Conservation (phyloP, 1,140 invertebrate species). For the Drosophila ercepeae region DNA sequence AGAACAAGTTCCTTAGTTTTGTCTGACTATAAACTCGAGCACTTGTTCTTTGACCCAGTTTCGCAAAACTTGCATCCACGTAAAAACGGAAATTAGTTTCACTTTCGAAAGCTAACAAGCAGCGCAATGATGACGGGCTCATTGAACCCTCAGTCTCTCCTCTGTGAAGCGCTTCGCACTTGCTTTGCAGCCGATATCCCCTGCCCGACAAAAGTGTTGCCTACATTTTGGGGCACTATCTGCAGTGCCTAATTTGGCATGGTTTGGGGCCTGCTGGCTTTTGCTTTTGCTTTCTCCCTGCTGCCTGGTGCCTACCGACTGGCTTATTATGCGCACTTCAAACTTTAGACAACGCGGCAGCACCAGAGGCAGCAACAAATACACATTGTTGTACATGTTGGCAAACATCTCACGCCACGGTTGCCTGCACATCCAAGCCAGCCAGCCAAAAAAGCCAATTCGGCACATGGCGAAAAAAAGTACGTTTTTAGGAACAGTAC, state of each 20-base stretch:
- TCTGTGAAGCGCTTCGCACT: constrained; percentile 3
- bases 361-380: constrained; percentile 13
- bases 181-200: constrained; percentile 1
- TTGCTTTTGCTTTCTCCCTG: background rate
- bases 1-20: constrained; percentile 1
- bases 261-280: constrained; percentile 23
- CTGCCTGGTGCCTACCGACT: constrained; percentile 22
- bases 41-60: constrained; percentile 40
- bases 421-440: constrained; percentile 21
- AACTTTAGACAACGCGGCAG: constrained; percentile 75
- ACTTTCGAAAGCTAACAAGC: constrained; percentile 61
- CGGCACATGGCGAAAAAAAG: constrained; percentile 8
- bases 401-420: constrained; percentile 55
- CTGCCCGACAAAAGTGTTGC: constrained; percentile 45
- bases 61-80: constrained; percentile 14
- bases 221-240: constrained; percentile 49
- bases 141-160: constrained; percentile 19
- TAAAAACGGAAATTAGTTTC: constrained; percentile 67
- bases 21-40: background rate
- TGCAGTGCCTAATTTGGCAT: constrained; percentile 48
- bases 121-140: constrained; percentile 28
- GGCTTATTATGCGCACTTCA: constrained; percentile 81
- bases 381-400: constrained; percentile 76
- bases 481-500: background rate
- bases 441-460: constrained; percentile 16